These are phyloP conservation scores for Microctonus brassicae DNA, from an alignment of 2,888 invertebrate species.

Conservation along the genomic window DNA sequence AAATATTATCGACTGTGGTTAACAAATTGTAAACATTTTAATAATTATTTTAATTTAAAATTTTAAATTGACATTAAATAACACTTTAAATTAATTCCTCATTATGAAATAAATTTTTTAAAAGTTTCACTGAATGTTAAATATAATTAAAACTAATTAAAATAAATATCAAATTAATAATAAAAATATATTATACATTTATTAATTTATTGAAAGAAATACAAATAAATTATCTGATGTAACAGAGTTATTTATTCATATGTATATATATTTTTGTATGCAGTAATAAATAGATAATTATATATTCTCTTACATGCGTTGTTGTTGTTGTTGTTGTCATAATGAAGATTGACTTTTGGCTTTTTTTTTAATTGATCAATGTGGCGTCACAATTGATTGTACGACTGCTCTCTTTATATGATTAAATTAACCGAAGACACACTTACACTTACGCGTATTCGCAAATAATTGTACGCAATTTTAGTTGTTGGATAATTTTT, in stretches of 20 bases:
- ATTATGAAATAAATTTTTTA: too few relatives aligned
- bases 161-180: neutral
- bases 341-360: neutral
- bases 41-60: too few relatives aligned
- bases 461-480: neutral
- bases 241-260: neutral
- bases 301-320: too few relatives aligned
- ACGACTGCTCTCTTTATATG: neutral
- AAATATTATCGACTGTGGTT: slow-evolving; percentile 1
- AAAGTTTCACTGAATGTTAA: too few relatives aligned
- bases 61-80: too few relatives aligned
- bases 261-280: neutral
- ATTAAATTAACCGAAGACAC: neutral
- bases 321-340: neutral
- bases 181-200: neutral
- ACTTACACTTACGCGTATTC: too few relatives aligned
- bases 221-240: neutral
- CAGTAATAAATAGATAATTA: too few relatives aligned
- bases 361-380: slow-evolving; percentile 3
- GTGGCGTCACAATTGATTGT: slow-evolving; percentile 3
- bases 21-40: neutral
- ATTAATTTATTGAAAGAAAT: neutral
- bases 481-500: neutral
- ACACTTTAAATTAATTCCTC: too few relatives aligned
- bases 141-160: neutral